Conservation (phyloP, 92 coral and sea anemone genomes). For the Hydrozoanthus gracilis region DNA sequence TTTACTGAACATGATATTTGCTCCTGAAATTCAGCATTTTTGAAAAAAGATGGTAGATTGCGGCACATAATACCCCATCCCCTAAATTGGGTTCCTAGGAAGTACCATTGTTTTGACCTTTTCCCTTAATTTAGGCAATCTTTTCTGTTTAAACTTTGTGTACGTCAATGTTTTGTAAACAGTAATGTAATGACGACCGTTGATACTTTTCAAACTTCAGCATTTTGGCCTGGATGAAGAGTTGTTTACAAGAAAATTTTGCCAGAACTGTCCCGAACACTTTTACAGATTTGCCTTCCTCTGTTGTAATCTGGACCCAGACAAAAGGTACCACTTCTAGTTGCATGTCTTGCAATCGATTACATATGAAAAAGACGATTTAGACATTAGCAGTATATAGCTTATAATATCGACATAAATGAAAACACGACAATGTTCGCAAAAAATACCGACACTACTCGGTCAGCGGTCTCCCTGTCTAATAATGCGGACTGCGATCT, state of each 20-base stretch:
- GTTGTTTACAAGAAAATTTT: slow-evolving; percentile 74
- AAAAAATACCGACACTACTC: no score
- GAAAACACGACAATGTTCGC: no score
- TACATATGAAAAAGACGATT: neutral
- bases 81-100: no score
- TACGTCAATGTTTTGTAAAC: no score
- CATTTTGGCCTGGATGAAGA: slow-evolving; percentile 87
- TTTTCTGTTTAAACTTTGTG: neutral
- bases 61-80: no score
- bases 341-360: neutral
- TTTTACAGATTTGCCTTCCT: slow-evolving; percentile 86
- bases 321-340: slow-evolving; percentile 66
- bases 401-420: neutral
- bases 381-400: neutral
- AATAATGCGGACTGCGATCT: no score
- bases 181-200: no score
- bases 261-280: slow-evolving; percentile 84
- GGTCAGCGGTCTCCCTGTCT: no score
- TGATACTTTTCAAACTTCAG: slow-evolving; percentile 29
- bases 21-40: no score
- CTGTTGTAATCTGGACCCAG: slow-evolving; percentile 85
- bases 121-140: neutral
- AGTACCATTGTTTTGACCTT: no score
- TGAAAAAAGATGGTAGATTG: no score
- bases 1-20: no score